A percentile compares a stretch with the other conserved stretches of the same genome.
phyloP scores from a whole-genome alignment of 2,797 vertebrate species.

The Potorous gilbertii region DNA sequence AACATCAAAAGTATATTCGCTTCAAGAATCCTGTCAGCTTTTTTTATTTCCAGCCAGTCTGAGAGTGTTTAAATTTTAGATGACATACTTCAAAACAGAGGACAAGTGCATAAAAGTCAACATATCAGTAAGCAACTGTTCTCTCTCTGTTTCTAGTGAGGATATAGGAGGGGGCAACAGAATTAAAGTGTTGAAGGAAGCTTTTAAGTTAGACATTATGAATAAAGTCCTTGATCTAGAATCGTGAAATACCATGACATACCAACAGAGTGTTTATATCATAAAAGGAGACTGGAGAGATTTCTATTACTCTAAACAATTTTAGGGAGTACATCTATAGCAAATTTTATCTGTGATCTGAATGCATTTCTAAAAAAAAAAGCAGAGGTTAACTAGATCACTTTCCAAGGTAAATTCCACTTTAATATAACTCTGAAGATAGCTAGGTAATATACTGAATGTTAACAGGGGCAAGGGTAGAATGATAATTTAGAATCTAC shows the following conservation, averaged over 20 bases:
- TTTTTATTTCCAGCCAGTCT: constrained; percentile 20
- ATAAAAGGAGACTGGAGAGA: not conserved
- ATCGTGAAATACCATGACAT: not conserved
- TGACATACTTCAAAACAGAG: not conserved
- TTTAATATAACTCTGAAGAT: not conserved
- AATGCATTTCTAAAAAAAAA: not conserved
- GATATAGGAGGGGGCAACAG: not conserved
- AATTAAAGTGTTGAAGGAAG: not conserved
- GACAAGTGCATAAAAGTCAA: not conserved
- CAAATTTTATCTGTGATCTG: not conserved
- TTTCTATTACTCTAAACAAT: not conserved
- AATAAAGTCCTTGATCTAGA: constrained; percentile 2
- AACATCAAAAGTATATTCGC: constrained; percentile 62
- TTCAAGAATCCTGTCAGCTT: constrained; percentile 6
- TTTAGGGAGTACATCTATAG: constrained; percentile 22
- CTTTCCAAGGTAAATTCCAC: not conserved
- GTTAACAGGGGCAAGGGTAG: not conserved
- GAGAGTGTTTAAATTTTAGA: constrained; percentile 30
- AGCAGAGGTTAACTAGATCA: not conserved
- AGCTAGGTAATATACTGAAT: not conserved
- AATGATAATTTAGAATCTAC: not conserved
- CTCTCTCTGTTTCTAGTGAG: constrained; percentile 13
- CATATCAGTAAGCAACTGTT: not conserved
- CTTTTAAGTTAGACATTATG: not conserved
- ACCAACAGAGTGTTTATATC: not conserved